Evolutionary conservation across 2,888 invertebrate genomes (phyloP), one percentile per base, ranked within the genome.

Genomic region (Galerucella nymphaeae): DNA sequence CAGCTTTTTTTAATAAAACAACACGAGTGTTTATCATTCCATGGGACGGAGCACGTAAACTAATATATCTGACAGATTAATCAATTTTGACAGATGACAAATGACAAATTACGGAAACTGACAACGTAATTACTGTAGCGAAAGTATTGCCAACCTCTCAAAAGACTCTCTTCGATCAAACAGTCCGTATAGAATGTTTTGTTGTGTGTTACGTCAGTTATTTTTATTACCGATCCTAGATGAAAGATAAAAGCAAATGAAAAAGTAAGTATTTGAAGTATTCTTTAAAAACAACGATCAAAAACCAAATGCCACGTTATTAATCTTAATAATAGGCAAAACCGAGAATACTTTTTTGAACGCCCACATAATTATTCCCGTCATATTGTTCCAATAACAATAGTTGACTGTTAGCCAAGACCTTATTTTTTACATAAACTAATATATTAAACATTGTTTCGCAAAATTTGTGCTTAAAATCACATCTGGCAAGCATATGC

Each of bases 331-430:
- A 53, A 53, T 53, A 18, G 53, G 16, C 16, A 53, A 53, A 53
- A 53, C n/a, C 50, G 6, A n/a, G 50, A 53, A 45, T 67, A n/a
- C 41, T 13, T 41, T 66, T 66, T 38, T 23, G 6, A 23, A 45
- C 57, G 41, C 66, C 66, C 58, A 67, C 67, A 59, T 18, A n/a
- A 23, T 57, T 14, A 41, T 48, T 64, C 64, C n/a, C 50, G 18
- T 58, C 67, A 50, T 57, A 70, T 70, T 70, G 70, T 70, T 70
- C 70, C 16, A 50, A 70, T 64, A 64, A 70, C 70, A 70, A 70
- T 70, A 63, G 63, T 70, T 70, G 75, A 74, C 68, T 77, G 73
- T 75, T 75, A 68, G 77, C 75, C 77, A 77, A 77, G 65, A 74
- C 75, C 30, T 73, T 69, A 57, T 72, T 74, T 72, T 75, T 73